Base-by-base conservation (phyloP, 1,140 invertebrate genomes). In the Vanessa atalanta region DNA sequence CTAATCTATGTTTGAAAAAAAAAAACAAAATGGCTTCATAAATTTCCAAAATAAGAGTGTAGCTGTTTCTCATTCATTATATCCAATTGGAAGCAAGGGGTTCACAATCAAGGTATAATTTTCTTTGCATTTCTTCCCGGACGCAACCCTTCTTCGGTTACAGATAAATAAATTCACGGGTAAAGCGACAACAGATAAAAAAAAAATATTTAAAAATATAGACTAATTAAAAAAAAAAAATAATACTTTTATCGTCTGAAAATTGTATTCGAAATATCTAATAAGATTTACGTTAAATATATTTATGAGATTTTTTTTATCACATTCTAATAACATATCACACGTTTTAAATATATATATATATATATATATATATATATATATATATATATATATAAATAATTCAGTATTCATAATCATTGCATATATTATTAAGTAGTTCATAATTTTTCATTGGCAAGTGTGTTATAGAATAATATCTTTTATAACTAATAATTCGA, bases 101-200 rank as follows among this genome's bases (percentile, higher is more conserved):
- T 70, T 61, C 47, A 50, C 68, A 57, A 26, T 50, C 55, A 57
- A 63, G 55, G 43, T 63, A 63, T 70, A 70, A 70, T 70, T 70
- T 70, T 70, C 68, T 70, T 63, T 70, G 68, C 68, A 47, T 70
- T 70, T 70, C 68, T 70, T 70, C 57, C 43, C 57, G 68, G 68
- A 70, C 67, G 53, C 55, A 60, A 20, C 68, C 68, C 68, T 63
- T 15, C 23, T 50, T 61, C 57, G 43, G 60, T 57, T 60, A 47
- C 55, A 63, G 57, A 61, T 70, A 70, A 63, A 47, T 48, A 70
- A 70, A 53, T 57, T 47, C 37, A 63, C 57, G n/a, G 68, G 48
- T 63, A 37, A 61, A 50, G 61, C 43, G 68, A 31, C 16, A 47
- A 70, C 57, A 63, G 57, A 70, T 63, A 70, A 70, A 70, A 61